These are phyloP conservation scores for Lucilia cuprina DNA, from an alignment of 1,140 invertebrate genomes.

Conservation along the genomic window DNA sequence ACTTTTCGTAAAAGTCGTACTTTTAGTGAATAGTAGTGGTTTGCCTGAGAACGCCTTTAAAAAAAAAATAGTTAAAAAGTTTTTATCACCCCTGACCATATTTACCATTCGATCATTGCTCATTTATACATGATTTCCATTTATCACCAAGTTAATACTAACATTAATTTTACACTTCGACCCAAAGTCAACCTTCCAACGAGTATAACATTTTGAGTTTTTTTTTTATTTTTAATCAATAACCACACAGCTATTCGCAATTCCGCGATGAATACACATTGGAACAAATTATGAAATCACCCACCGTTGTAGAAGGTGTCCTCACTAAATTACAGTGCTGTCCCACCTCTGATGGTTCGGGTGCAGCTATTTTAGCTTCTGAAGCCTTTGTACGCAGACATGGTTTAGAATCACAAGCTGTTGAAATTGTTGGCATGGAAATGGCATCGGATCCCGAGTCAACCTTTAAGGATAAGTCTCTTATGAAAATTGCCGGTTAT, in stretches of 20 bases:
- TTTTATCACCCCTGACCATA: too few relatives aligned
- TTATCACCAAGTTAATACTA: too few relatives aligned
- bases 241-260: constrained; percentile 77
- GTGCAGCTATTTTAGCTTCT: constrained; percentile 87
- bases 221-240: constrained; percentile 34
- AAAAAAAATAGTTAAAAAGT: too few relatives aligned
- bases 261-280: constrained; percentile 89
- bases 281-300: constrained; percentile 87
- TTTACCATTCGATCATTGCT: too few relatives aligned
- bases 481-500: constrained; percentile 92
- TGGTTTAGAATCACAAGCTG: constrained; percentile 82
- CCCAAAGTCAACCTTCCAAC: background rate
- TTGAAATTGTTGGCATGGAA: constrained; percentile 96
- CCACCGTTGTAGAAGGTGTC: constrained; percentile 85
- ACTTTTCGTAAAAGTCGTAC: too few relatives aligned
- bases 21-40: too few relatives aligned
- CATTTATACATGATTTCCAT: too few relatives aligned
- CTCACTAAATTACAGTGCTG: constrained; percentile 96
- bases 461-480: constrained; percentile 77
- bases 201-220: background rate
- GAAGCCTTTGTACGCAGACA: constrained; percentile 89
- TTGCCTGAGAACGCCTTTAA: too few relatives aligned
- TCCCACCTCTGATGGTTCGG: constrained; percentile 95
- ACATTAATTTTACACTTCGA: too few relatives aligned
- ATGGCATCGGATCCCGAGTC: constrained; percentile 91